Evolutionary conservation across 2,888 invertebrate genomes (phyloP), one percentile per base, ranked within the genome.

Genomic region (Ferdinandea cuprea): DNA sequence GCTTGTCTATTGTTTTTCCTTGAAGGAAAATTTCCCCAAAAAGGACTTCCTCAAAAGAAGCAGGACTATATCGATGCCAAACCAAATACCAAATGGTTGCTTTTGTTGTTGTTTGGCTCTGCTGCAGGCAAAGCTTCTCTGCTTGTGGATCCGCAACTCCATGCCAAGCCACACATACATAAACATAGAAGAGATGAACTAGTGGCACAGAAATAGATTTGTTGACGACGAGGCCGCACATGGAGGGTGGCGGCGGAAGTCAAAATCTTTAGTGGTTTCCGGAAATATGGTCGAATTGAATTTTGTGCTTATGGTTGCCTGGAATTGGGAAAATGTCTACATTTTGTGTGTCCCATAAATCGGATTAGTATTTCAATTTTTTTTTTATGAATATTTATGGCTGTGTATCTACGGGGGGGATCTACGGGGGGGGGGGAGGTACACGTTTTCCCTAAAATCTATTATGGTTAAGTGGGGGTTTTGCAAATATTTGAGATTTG

Each of bases 41-140:
- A 71, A 71, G 40, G 58, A 71, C 59, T 71, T 71, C 59, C 71
- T 71, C 59, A 30, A 59, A 30, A 42, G 30, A 13, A 40, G 13
- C 13, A 13, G n/a, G n/a, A n/a, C n/a, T n/a, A n/a, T n/a, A n/a
- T n/a, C n/a, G n/a, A n/a, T n/a, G n/a, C n/a, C n/a, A 4, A 13
- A 32, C 11, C 13, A n/a, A 5, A n/a, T 21, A 7, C 19, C 40
- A 2, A 8, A 19, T 35, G 9, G 50, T 13, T 28, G 28, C 28
- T 28, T 1, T 52, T 52, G 15, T 8, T 40, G 8, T 15, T 13
- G 25, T 25, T 15, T 13, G 17, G 8, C 15, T 44, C 42, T 44
- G 30, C 25, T 48, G 58, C 58, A 37, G 25, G 28, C 50, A 32
- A 35, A 13, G 30, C 66, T 54, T 52, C 66, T 56, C 66, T 54